These are phyloP conservation scores for Sericinus montela DNA, from an alignment of 2,888 invertebrate genomes.

Conservation along the genomic window DNA sequence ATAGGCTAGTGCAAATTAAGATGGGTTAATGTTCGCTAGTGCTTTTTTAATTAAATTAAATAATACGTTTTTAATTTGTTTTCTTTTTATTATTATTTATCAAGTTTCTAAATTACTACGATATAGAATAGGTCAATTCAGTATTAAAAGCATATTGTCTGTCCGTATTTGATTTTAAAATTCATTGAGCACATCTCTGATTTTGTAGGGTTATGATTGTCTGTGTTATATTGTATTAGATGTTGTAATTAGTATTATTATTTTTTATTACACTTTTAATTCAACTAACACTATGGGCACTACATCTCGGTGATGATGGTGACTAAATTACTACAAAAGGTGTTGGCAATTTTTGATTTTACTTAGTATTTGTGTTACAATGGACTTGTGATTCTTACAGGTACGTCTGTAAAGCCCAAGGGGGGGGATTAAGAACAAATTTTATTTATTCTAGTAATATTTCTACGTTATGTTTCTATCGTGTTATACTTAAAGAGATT, in stretches of 20 bases:
- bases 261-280: constrained; percentile 23
- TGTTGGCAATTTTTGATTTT: constrained; percentile 4
- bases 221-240: neutral
- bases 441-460: constrained; percentile 39
- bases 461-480: constrained; percentile 30
- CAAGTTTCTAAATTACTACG: neutral
- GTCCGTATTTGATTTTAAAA: neutral
- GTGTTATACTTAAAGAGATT: constrained; percentile 53
- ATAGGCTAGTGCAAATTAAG: constrained; percentile 2
- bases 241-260: constrained; percentile 32
- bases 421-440: constrained; percentile 59
- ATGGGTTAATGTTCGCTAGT: constrained; percentile 2
- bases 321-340: constrained; percentile 7
- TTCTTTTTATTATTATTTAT: no score
- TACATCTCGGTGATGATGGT: neutral
- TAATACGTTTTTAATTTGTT: no score
- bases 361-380: constrained; percentile 12
- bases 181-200: neutral
- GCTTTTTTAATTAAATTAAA: no score
- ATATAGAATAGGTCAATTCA: neutral
- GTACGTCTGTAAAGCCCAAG: constrained; percentile 63
- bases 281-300: constrained; percentile 45
- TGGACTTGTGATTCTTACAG: constrained; percentile 53
- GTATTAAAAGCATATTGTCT: constrained; percentile 1
- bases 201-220: neutral